Conservation (phyloP, 2,113 vertebrate species). For the Eublepharis macularius region DNA sequence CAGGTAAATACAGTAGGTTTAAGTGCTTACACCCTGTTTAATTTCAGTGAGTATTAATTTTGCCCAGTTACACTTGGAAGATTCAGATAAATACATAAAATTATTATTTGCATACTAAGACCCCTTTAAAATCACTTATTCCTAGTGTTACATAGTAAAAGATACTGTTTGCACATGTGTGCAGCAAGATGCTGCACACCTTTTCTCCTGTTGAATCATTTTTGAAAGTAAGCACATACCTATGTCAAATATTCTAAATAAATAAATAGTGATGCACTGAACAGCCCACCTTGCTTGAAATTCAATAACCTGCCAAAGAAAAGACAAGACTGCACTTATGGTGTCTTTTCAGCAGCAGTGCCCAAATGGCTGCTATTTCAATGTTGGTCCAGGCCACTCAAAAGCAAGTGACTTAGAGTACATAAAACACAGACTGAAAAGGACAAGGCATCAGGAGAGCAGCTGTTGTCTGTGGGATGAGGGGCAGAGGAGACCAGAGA, state of each 20-base stretch:
- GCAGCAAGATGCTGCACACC: too few relatives aligned
- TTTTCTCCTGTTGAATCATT: too few relatives aligned
- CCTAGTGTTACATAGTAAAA: background rate
- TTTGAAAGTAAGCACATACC: too few relatives aligned
- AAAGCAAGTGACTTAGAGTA: background rate
- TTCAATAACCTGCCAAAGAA: background rate
- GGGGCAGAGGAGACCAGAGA: background rate
- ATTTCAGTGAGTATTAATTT: background rate
- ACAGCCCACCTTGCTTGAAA: background rate
- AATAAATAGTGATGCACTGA: background rate
- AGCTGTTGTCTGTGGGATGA: background rate
- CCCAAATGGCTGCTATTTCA: background rate
- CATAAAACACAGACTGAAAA: background rate
- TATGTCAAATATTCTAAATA: too few relatives aligned
- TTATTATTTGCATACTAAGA: background rate
- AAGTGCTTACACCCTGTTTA: background rate
- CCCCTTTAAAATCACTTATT: background rate
- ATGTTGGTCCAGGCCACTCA: background rate
- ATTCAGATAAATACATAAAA: background rate
- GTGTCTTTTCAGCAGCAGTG: background rate
- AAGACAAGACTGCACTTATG: background rate
- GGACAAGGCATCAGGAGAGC: background rate
- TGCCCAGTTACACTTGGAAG: background rate
- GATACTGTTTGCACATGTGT: background rate
- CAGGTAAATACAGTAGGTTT: background rate